Percentiles rank a stretch among this genome's conserved stretches.
These are phyloP conservation scores for Rhyacophila brunnea DNA, from an alignment of 1,140 invertebrate genomes.

Conservation along the genomic window DNA sequence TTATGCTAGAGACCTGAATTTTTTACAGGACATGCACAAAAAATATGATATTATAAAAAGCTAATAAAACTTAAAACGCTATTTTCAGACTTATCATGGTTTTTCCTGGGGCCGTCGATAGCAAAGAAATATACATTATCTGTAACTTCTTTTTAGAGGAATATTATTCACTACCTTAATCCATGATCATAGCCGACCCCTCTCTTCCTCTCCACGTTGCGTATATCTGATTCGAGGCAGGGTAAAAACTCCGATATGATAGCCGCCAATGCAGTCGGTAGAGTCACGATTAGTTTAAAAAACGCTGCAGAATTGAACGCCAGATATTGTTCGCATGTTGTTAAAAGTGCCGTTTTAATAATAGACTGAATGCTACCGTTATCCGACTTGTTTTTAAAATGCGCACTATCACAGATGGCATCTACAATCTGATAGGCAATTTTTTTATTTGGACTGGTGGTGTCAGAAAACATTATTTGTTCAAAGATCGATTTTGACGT, in stretches of 20 bases:
- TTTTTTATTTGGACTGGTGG: constrained; percentile 28
- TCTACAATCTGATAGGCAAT: constrained; percentile 21
- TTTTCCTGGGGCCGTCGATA: too few species aligned
- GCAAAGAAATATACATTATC: too few species aligned
- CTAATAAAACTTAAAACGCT: too few species aligned
- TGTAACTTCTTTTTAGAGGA: too few species aligned
- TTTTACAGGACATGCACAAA: too few species aligned
- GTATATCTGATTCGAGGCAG: constrained; percentile 21
- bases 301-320: constrained; percentile 30
- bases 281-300: constrained; percentile 22
- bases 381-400: constrained; percentile 5
- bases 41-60: too few species aligned
- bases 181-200: constrained; percentile 32
- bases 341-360: constrained; percentile 19
- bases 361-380: constrained; percentile 10
- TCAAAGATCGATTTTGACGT: constrained; percentile 26
- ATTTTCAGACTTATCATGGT: too few species aligned
- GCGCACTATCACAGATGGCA: constrained; percentile 15
- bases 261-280: constrained; percentile 2
- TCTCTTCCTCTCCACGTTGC: constrained; percentile 33
- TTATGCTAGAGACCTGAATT: too few species aligned
- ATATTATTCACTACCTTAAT: constrained; percentile 22
- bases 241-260: constrained; percentile 16
- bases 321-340: constrained; percentile 28
- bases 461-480: constrained; percentile 32